Base-by-base conservation (phyloP, 1,140 invertebrate genomes). In the Drosophila setifemur region DNA sequence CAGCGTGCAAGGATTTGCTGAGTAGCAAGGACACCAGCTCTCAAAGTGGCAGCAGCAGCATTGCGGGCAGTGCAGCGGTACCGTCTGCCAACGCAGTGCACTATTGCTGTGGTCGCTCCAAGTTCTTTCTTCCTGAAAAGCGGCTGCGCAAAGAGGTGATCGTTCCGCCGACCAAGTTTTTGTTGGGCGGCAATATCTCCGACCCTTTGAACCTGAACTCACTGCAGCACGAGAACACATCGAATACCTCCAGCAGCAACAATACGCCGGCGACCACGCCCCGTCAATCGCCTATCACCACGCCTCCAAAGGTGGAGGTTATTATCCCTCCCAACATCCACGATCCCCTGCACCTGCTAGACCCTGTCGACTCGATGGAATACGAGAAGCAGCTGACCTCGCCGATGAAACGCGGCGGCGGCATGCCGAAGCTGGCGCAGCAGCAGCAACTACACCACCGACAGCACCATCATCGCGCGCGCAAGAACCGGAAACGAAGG, bases 121-220 rank as follows among this genome's bases (percentile, higher is more conserved):
- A 93, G 71, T 93, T 93, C 89, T 93, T 93, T 74, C 88, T 93
- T 50, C 92, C 93, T 9, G 93, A 94, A 67, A 95, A 95, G 74
- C 91, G 94, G 44, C 92, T 95, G 31, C 94, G 94, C 67, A 95
- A 95, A 74, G 95, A 95, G 63, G 93, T 93, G 55, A 92, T 93
- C 39, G 95, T 96, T 63, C 94, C 96, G 25, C 97, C 97, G 0
- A 97, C 96, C 2, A 98, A 98, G 91, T 98, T 99, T 92, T 91
- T 99, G 4, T 92, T 98, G 1, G 98, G 98, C 43, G 98, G 98
- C 12, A 98, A 97, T 89, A 98, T 98, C 71, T 95, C 94, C 68
- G 98, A 99, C 92, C 98, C 98, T 0, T 91, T 99, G 7, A 99
- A 99, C 92, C 91, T 99, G 44, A 97, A 97, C 77, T 97, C 97